A percentile compares a stretch with the other conserved stretches of the same genome.
Evolutionary conservation across 2,888 invertebrate genomes (phyloP).

Genomic region (Leptinotarsa rubiginosa): DNA sequence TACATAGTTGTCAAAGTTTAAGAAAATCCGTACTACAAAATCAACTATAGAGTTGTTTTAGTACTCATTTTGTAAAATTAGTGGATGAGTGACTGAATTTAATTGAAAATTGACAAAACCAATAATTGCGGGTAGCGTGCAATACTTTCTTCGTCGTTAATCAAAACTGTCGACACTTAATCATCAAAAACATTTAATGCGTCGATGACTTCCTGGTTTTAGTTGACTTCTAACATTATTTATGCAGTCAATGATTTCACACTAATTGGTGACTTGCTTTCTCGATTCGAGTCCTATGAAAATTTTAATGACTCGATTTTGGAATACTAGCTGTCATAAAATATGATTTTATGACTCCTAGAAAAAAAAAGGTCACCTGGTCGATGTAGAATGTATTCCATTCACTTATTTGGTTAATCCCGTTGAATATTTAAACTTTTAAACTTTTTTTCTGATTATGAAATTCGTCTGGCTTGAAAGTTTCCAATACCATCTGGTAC

Average conservation of each 20-base stretch:
- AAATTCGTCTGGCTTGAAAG: not conserved
- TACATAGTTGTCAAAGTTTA: too few relatives aligned
- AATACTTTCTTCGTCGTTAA: not conserved
- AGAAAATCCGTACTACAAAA: too few relatives aligned
- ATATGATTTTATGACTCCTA: conserved; percentile 4
- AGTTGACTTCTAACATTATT: not conserved
- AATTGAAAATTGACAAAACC: not conserved
- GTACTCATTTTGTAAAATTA: too few relatives aligned
- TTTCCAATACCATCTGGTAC: not conserved
- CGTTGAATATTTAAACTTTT: not conserved
- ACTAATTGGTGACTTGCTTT: not conserved
- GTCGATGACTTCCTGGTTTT: conserved; percentile 1
- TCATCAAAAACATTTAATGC: conserved; percentile 3
- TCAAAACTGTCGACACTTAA: conserved; percentile 16
- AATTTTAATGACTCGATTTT: not conserved
- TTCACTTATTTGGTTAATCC: conserved; percentile 10
- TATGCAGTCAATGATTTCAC: conserved; percentile 7
- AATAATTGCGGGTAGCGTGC: not conserved
- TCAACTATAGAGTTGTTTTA: too few relatives aligned
- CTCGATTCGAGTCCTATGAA: not conserved
- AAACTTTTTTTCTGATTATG: not conserved
- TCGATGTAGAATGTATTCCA: not conserved
- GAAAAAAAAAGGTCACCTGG: conserved; percentile 2
- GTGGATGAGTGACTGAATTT: too few relatives aligned
- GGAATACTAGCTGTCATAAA: conserved; percentile 6